Evolutionary conservation across 2,888 invertebrate species (phyloP).

Genomic region (Phasia obesa): DNA sequence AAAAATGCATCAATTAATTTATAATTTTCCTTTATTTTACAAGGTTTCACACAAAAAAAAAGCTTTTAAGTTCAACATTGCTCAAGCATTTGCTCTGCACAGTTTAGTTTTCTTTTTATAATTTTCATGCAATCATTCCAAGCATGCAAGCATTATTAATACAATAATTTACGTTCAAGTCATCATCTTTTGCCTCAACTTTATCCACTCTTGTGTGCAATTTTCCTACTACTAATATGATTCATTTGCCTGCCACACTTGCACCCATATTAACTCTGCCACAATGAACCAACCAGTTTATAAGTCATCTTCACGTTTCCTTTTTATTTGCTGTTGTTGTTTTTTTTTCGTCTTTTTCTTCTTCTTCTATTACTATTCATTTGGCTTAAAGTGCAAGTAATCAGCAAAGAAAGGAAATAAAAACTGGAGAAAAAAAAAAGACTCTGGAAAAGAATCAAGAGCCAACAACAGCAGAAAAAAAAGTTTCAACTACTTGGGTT

Average conservation of each 20-base stretch:
- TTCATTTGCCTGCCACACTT: constrained; percentile 38
- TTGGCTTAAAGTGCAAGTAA: constrained; percentile 50
- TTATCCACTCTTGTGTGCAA: constrained; percentile 44
- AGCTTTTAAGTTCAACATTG: background rate
- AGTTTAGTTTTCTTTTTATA: background rate
- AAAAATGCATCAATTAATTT: constrained; percentile 7
- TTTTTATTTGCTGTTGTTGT: background rate
- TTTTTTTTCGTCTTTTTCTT: background rate
- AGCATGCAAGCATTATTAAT: constrained; percentile 62
- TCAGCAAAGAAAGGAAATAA: constrained; percentile 41
- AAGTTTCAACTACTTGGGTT: constrained; percentile 9
- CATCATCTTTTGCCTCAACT: constrained; percentile 34
- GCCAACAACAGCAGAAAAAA: background rate
- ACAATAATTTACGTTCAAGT: constrained; percentile 50
- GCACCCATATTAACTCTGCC: constrained; percentile 22
- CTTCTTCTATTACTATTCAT: constrained; percentile 37
- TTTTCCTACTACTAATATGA: constrained; percentile 31
- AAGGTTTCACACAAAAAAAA: too few species aligned
- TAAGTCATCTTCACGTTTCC: constrained; percentile 46
- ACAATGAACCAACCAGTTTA: constrained; percentile 11
- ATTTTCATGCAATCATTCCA: constrained; percentile 50
- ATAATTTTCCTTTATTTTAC: background rate
- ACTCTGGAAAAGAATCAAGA: constrained; percentile 7
- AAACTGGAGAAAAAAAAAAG: background rate
- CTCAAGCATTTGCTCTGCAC: background rate